Conservation (phyloP, 2,113 vertebrate species). For the Catharus minimus region DNA sequence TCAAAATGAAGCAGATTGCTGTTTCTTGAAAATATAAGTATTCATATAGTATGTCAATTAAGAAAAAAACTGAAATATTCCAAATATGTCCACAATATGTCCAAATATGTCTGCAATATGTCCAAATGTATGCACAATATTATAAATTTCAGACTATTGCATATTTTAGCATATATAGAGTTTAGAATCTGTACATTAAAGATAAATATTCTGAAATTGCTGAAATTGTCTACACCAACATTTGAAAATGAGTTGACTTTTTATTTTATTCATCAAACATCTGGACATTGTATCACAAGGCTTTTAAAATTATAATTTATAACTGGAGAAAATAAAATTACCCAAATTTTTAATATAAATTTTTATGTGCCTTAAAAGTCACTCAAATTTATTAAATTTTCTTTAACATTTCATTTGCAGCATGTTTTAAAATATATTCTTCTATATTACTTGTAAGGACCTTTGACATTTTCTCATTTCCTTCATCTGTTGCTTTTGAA, state of each 20-base stretch:
- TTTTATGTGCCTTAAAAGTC: neutral
- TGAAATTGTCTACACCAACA: neutral
- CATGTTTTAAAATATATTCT: neutral
- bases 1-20: constrained; percentile 74
- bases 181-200: constrained; percentile 54
- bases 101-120: constrained; percentile 83
- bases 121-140: constrained; percentile 81
- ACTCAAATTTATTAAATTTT: neutral
- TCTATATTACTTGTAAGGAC: neutral
- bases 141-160: constrained; percentile 71
- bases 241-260: constrained; percentile 14
- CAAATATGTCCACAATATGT: constrained; percentile 82
- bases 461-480: neutral
- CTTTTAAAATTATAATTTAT: neutral
- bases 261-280: constrained; percentile 26
- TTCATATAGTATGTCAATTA: constrained; percentile 78
- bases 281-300: neutral
- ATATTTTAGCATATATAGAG: constrained; percentile 75
- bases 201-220: constrained; percentile 25
- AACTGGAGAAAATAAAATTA: neutral
- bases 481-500: neutral
- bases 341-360: neutral
- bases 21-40: constrained; percentile 76
- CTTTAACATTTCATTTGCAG: neutral
- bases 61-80: constrained; percentile 78